Evolutionary conservation across 2,797 vertebrate genomes (phyloP), one percentile per base, ranked within the genome.

Genomic region (Gorsachius magnificus): DNA sequence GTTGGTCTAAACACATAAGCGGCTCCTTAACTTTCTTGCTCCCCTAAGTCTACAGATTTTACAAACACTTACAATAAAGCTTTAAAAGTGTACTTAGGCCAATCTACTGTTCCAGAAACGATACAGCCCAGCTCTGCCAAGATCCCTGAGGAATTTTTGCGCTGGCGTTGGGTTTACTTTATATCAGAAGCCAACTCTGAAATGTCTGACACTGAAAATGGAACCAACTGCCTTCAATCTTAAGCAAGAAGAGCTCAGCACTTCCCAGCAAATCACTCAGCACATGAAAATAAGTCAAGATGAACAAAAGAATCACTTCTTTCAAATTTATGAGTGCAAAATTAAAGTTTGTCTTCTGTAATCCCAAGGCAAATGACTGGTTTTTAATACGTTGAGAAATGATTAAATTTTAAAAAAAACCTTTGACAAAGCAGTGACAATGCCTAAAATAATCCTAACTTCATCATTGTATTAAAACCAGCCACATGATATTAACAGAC

Each of bases 191-290:
- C 90, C 96, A 97, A 83, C 38, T 85, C 65, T 86, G 65, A 92
- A 83, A 92, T 19, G 87, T 92, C 93, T 94, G 90, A 95, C 86
- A 72, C 57, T 38, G 83, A 81, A 96, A 96, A 95, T 94, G 71
- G 71, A 92, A 96, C 68, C 50, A 76, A 91, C 43, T 81, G 61
- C 89, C 69, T 92, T 69, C 89, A 79, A 29, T 57, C 65, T 54
- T 56, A 56, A 89, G 78, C 43, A 89, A 84, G 81, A 95, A 85
- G 78, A 78, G 31, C 69, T 91, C 76, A 36, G 35, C 43, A 46
- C 69, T 92, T 76, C 84, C 66, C 82, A 86, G 81, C 38, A 83
- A 94, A 96, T 81, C 92, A 90, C 61, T 87, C 18, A 1, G 61
- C 78, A 66, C 69, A 26, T 2, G 12, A 91, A 94, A 92, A 78